Evolutionary conservation across 2,888 invertebrate genomes (phyloP).

Genomic region (Oscheius onirici): DNA sequence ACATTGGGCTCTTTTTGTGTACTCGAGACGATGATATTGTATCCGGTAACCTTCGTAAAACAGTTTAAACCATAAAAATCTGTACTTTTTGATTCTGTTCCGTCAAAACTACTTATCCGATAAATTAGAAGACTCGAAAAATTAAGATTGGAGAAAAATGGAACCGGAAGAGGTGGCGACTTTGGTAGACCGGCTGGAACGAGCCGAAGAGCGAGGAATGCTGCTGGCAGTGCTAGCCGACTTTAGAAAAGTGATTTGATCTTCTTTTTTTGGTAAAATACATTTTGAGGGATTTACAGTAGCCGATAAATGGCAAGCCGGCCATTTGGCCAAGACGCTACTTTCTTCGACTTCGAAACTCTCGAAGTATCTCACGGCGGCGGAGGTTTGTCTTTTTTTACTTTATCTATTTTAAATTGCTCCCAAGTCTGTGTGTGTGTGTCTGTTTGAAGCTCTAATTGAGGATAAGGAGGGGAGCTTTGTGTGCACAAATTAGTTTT

Average conservation of each 20-base stretch:
- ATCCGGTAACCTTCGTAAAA: no score
- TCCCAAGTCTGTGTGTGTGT: no score
- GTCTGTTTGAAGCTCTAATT: no score
- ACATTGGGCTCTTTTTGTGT: no score
- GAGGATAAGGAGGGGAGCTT: no score
- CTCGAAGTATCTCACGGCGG: conserved; percentile 2
- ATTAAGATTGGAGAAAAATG: neutral
- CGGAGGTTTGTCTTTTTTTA: conserved; percentile 11
- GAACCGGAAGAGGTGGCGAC: neutral
- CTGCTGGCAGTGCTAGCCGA: neutral
- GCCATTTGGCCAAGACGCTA: conserved; percentile 2
- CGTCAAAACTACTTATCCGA: no score
- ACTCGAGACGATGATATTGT: no score
- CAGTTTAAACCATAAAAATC: no score
- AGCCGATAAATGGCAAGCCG: neutral
- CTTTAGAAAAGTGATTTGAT: neutral
- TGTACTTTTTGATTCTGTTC: no score
- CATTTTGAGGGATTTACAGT: neutral
- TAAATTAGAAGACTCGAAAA: no score
- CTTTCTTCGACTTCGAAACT: neutral
- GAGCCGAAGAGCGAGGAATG: conserved; percentile 11
- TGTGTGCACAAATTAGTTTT: no score
- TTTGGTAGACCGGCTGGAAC: neutral
- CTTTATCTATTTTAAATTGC: no score
- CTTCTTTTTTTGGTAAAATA: neutral